Evolutionary conservation across 2,797 vertebrate genomes (phyloP).

Genomic region (Heterohyrax brucei): DNA sequence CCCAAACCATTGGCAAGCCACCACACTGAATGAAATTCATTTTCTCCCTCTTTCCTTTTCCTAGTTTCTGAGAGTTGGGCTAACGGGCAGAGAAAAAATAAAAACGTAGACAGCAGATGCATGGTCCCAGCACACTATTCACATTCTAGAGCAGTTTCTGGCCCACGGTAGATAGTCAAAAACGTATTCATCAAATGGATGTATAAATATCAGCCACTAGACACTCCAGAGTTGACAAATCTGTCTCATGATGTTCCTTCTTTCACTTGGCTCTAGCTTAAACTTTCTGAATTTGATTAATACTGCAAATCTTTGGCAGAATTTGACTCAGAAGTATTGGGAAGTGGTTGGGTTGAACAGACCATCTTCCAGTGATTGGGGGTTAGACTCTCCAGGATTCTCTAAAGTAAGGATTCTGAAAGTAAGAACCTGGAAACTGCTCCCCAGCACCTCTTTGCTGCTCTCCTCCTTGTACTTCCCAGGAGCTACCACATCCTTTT

Average conservation of each 20-base stretch:
- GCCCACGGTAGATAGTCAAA: background rate
- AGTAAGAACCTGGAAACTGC: background rate
- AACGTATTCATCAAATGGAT: background rate
- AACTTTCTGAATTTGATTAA: background rate
- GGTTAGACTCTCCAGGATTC: conserved; percentile 28
- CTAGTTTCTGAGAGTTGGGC: conserved; percentile 46
- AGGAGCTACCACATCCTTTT: background rate
- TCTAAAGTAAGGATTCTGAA: conserved; percentile 15
- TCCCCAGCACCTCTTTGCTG: background rate
- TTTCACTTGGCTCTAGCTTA: background rate
- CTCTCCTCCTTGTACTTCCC: background rate
- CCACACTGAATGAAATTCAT: background rate
- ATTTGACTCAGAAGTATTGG: background rate
- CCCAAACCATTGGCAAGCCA: background rate
- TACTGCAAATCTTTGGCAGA: background rate
- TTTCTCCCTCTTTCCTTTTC: background rate
- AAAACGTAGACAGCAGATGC: background rate
- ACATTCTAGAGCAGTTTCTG: background rate
- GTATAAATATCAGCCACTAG: background rate
- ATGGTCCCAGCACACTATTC: background rate
- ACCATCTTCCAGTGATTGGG: background rate
- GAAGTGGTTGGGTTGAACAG: background rate
- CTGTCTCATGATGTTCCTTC: background rate
- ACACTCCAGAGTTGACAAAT: background rate
- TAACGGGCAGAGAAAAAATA: background rate